Base-by-base conservation (phyloP, 2,113 vertebrate genomes). In the Turnix velox region DNA sequence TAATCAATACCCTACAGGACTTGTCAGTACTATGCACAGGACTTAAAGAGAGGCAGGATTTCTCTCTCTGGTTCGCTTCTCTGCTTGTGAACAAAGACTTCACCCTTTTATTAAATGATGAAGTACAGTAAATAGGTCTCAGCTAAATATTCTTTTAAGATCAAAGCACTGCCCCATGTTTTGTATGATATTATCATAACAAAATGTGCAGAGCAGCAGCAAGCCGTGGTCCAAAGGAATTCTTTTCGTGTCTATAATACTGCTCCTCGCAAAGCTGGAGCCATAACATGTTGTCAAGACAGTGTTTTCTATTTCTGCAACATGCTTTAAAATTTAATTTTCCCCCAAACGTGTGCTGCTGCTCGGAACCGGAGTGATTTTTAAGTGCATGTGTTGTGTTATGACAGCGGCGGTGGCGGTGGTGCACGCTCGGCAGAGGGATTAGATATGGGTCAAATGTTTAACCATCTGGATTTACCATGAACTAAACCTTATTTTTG, bases 371-470 rank as follows among this genome's bases (percentile, higher is more conserved):
- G 54, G 55, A 91, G 82, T 46, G 87, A 82, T 84, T 92, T 92
- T 42, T 18, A n/a, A n/a, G 58, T 37, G 92, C 77, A 67, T 94
- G 94, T 76, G 77, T 96, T n/a, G 55, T 14, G 57, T 93, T 95
- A 93, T 62, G 92, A 87, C 48, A 80, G 69, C 85, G 9, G 58
- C 24, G 90, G 40, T 16, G 91, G 93, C 28, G 81, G 83, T 14
- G 92, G 91, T 86, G 68, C 59, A 74, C 57, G 74, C 90, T 66
- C 49, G 83, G 89, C 76, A 88, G 85, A 86, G 85, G 82, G 90
- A 96, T 96, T 96, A 96, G 96, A 95, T 96, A 95, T 94, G 96
- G 97, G 96, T 98, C 97, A 97, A 96, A 91, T 82, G 80, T 79
- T 95, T 95, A 93, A 95, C 96, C 97, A 98, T 97, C 97, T 97